Evolutionary conservation across 2,797 vertebrate species (phyloP).

Genomic region (Rhinella marina): DNA sequence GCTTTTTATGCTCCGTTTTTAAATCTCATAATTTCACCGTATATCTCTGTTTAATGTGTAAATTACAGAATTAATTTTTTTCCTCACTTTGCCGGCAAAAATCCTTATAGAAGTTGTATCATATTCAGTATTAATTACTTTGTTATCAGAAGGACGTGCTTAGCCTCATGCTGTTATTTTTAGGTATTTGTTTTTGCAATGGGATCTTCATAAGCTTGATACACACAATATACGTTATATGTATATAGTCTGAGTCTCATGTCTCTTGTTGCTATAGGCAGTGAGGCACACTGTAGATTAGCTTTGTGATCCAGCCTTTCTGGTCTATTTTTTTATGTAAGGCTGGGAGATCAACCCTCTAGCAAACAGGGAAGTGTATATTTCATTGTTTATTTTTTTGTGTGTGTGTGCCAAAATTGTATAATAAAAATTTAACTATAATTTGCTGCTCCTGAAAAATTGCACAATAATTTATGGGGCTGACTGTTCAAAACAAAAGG

Average conservation of each 20-base stretch:
- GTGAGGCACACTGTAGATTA: slow-evolving; percentile 30
- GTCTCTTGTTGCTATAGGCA: slow-evolving; percentile 25
- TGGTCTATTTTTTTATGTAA: slow-evolving; percentile 13
- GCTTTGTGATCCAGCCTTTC: slow-evolving; percentile 22
- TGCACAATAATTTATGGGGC: slow-evolving; percentile 39
- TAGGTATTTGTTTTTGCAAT: neutral
- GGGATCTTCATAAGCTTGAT: neutral
- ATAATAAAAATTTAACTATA: neutral
- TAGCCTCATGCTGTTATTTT: slow-evolving; percentile 15
- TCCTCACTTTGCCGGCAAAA: neutral
- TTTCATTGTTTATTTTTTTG: neutral
- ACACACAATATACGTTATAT: slow-evolving; percentile 16
- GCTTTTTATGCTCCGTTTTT: slow-evolving; percentile 33
- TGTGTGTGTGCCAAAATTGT: slow-evolving; percentile 26
- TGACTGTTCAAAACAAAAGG: slow-evolving; percentile 33
- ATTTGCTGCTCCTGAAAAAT: slow-evolving; percentile 43
- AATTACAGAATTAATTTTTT: slow-evolving; percentile 41
- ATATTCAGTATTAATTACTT: slow-evolving; percentile 23
- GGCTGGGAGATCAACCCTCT: slow-evolving; percentile 43
- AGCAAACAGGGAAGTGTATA: neutral
- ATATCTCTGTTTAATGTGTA: slow-evolving; percentile 33
- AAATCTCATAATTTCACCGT: slow-evolving; percentile 31
- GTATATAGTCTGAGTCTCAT: slow-evolving; percentile 13
- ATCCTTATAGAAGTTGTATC: slow-evolving; percentile 21
- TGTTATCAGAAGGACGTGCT: neutral